Base-by-base conservation (phyloP, 1,140 invertebrate genomes). In the Stratiolaelaps scimitus region DNA sequence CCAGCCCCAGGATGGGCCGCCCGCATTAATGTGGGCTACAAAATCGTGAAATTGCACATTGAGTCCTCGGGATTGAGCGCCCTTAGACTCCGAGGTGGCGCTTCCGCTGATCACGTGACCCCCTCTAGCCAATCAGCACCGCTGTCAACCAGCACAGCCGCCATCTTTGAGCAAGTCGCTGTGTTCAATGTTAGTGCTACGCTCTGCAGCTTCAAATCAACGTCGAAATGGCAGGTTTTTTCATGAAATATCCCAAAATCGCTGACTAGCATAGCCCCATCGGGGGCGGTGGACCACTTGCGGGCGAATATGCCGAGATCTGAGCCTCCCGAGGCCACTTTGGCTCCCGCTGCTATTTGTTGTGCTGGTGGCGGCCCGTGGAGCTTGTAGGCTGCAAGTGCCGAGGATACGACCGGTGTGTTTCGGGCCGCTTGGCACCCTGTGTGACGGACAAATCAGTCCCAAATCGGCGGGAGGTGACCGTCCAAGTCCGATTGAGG, bases 101-200 rank as follows among this genome's bases (percentile, higher is more conserved):
- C 53, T 60, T 34, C 53, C 53, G 13, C 53, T 26, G 53, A 34
- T 60, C 53, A 60, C 53, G 53, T 60, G 53, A 60, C 34, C 53
- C 26, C 26, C 53, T 15, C 1, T 23, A 34, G 20, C 53, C 53
- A 60, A 60, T 60, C 53, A 60, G 53, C 26, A 26, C 13, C 53
- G 53, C 53, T 60, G 53, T 60, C 53, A 60, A 60, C 53, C 53
- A 60, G 53, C 20, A 15, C 15, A 26, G 53, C 53, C 53, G 53
- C 53, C 53, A 60, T 60, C 53, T 60, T 60, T 34, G 53, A 60
- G 53, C 53, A 34, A 60, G 34, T 60, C 26, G 26, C 53, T 60
- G 26, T 60, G 53, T 26, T 60, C 53, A 29, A 60, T 60, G 53
- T 60, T 60, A 60, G 53, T 60, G 53, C 53, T 60, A 60, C 53